Conservation (phyloP, 2,888 invertebrate genomes). For the Netelia virgata region DNA sequence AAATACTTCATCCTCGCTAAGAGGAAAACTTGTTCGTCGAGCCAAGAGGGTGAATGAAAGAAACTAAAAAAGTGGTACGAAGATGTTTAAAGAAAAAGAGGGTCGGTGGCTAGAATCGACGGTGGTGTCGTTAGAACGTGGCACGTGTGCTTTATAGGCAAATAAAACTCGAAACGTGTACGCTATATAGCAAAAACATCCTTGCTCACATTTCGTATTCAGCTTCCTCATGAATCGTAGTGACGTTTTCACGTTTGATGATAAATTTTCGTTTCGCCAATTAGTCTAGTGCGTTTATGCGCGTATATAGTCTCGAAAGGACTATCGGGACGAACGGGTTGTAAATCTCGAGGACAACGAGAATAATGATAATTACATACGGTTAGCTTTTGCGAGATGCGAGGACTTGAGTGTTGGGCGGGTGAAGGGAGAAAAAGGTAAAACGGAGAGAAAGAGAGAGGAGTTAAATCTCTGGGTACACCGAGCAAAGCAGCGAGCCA, state of each 20-base stretch:
- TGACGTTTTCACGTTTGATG: constrained; percentile 54
- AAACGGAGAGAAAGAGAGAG: constrained; percentile 30
- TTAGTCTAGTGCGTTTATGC: constrained; percentile 44
- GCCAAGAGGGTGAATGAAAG: neutral
- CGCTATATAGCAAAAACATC: neutral
- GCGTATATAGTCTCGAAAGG: constrained; percentile 13
- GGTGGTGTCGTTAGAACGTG: neutral
- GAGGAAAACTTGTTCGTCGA: neutral
- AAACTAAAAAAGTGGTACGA: constrained; percentile 1
- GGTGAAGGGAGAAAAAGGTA: constrained; percentile 26
- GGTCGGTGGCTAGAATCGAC: neutral
- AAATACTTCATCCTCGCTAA: neutral
- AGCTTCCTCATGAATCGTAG: constrained; percentile 24
- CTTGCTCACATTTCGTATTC: constrained; percentile 6
- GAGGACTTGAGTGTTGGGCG: neutral
- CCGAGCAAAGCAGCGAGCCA: constrained; percentile 20
- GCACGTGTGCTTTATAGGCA: constrained; percentile 41
- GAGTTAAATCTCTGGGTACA: constrained; percentile 31
- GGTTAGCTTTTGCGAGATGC: constrained; percentile 29
- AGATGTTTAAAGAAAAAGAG: constrained; percentile 32
- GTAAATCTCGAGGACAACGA: constrained; percentile 67
- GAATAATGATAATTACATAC: constrained; percentile 64
- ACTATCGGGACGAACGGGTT: constrained; percentile 47
- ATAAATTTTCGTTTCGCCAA: constrained; percentile 65
- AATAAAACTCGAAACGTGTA: constrained; percentile 31